Conservation (phyloP, 2,113 vertebrate species). For the Cyanistes caeruleus region DNA sequence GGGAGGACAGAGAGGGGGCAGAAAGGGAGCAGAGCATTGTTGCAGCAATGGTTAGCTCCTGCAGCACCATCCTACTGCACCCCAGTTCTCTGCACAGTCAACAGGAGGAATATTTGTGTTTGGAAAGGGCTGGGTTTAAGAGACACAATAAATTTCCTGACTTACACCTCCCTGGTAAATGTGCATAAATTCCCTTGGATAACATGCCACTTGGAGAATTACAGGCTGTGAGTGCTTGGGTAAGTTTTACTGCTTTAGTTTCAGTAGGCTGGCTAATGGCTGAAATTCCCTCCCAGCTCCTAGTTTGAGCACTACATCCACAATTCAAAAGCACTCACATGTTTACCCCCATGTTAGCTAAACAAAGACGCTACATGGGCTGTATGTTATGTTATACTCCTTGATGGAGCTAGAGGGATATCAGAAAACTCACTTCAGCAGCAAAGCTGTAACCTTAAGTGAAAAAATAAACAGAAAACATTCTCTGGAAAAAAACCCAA, state of each 20-base stretch:
- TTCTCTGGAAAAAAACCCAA: not conserved
- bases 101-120: not conserved
- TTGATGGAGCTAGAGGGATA: not conserved
- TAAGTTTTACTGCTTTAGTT: conserved; percentile 24
- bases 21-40: not conserved
- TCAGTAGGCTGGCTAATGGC: not conserved
- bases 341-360: not conserved
- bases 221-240: not conserved
- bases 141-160: not conserved
- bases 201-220: not conserved
- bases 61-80: not conserved
- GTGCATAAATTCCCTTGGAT: not conserved
- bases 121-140: conserved; percentile 14
- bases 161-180: not conserved
- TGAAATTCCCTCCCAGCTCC: conserved; percentile 21
- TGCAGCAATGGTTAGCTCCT: not conserved
- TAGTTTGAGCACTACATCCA: not conserved
- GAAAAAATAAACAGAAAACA: not conserved
- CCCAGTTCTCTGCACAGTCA: not conserved
- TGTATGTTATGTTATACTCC: not conserved
- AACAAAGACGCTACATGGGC: not conserved
- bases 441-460: not conserved
- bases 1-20: not conserved
- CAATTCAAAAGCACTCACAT: not conserved
- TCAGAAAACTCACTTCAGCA: not conserved